Conservation (phyloP, 2,797 vertebrate species). For the Chaetodon trifasciatus region DNA sequence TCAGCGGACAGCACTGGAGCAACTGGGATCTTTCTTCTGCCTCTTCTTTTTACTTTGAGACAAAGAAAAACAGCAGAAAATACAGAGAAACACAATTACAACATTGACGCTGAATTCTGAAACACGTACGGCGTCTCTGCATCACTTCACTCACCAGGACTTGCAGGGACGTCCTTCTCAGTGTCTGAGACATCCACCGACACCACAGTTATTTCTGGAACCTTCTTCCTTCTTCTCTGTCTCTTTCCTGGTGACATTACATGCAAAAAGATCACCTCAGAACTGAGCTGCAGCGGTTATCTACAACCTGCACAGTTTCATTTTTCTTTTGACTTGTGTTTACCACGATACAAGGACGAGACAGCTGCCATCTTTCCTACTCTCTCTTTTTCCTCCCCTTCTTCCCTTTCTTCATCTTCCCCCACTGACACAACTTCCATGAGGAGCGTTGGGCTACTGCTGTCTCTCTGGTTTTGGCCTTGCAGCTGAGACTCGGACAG, state of each 20-base stretch:
- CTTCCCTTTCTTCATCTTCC: constrained; percentile 64
- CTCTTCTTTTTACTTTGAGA: constrained; percentile 60
- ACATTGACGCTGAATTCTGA: background rate
- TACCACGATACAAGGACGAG: constrained; percentile 57
- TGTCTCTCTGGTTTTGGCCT: constrained; percentile 57
- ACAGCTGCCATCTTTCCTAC: constrained; percentile 42
- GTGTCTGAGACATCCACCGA: constrained; percentile 35
- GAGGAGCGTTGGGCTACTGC: constrained; percentile 64
- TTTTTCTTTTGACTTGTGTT: constrained; percentile 35
- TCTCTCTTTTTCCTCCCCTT: constrained; percentile 56
- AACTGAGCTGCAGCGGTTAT: background rate
- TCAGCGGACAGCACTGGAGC: constrained; percentile 6
- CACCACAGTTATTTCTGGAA: constrained; percentile 1
- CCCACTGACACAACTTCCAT: constrained; percentile 69
- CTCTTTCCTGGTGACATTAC: constrained; percentile 51
- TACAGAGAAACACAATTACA: background rate
- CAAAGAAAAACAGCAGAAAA: background rate
- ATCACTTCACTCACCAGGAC: constrained; percentile 52
- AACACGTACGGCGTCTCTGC: no score
- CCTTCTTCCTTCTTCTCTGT: constrained; percentile 43
- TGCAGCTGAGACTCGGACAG: constrained; percentile 49
- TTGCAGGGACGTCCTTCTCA: constrained; percentile 43
- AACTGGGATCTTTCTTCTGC: constrained; percentile 46
- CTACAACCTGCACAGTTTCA: background rate
- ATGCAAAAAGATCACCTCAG: background rate